Percentiles rank a stretch among this genome's conserved stretches.
Evolutionary conservation across 2,113 vertebrate species (phyloP).

Genomic region (Malurus melanocephalus): DNA sequence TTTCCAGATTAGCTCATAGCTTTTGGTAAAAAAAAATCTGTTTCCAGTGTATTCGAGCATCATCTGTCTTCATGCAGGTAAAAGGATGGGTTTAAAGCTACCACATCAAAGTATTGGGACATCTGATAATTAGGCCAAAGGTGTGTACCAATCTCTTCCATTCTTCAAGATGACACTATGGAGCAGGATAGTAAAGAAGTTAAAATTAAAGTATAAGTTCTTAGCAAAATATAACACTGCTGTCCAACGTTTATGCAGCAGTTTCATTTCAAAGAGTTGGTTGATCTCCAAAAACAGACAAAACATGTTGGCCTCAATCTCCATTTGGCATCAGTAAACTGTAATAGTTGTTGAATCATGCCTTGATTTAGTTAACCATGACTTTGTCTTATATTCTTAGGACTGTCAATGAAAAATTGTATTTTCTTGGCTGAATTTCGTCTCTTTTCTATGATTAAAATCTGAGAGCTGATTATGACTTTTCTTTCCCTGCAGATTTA

Average conservation of each 20-base stretch:
- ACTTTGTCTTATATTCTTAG: neutral
- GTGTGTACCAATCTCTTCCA: neutral
- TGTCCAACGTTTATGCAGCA: neutral
- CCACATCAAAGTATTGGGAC: neutral
- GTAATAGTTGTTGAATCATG: slow-evolving; percentile 39
- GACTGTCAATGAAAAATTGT: slow-evolving; percentile 14
- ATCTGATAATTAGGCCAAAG: neutral
- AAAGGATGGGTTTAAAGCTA: neutral
- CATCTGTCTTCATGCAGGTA: neutral
- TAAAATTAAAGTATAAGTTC: neutral
- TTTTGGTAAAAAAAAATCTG: neutral
- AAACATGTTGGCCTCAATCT: slow-evolving; percentile 11
- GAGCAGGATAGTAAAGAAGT: neutral
- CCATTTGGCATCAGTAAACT: slow-evolving; percentile 15
- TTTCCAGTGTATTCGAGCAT: neutral
- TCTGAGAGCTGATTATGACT: neutral
- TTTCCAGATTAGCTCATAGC: neutral
- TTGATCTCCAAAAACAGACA: slow-evolving; percentile 36
- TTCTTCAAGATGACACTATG: neutral
- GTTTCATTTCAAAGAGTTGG: slow-evolving; percentile 19
- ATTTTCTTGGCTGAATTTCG: slow-evolving; percentile 29
- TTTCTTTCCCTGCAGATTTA: neutral
- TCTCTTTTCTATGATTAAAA: slow-evolving; percentile 26
- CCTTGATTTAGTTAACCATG: slow-evolving; percentile 26
- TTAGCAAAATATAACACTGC: neutral